phyloP scores from a whole-genome alignment of 2,888 invertebrate genomes.

The Aphelenchoides bicaudatus region DNA sequence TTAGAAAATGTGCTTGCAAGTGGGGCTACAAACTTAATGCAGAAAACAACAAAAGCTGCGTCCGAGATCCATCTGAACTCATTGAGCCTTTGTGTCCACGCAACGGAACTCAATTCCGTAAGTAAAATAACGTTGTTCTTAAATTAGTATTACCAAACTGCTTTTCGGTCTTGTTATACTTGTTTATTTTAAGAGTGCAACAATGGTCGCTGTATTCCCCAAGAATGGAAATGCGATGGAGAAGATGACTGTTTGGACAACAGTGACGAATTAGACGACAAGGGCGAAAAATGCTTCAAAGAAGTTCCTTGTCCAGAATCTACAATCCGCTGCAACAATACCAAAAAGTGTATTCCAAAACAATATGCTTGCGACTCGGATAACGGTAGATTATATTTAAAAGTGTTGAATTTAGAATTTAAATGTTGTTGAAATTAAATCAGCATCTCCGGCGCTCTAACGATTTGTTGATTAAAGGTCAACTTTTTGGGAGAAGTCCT shows the following conservation, averaged over 20 bases:
- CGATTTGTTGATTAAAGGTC: too few species aligned
- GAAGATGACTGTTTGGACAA: slow-evolving; percentile 88
- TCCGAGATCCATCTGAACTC: slow-evolving; percentile 44
- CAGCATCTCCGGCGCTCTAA: too few species aligned
- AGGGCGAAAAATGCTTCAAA: slow-evolving; percentile 49
- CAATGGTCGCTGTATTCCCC: slow-evolving; percentile 80
- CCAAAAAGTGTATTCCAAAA: slow-evolving; percentile 75
- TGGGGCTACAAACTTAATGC: slow-evolving; percentile 54
- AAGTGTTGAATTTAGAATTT: too few species aligned
- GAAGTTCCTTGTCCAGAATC: slow-evolving; percentile 54
- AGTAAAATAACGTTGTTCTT: slow-evolving; percentile 71
- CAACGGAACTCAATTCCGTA: slow-evolving; percentile 67
- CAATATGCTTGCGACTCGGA: too few species aligned
- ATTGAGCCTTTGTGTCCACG: slow-evolving; percentile 47
- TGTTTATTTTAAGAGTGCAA: too few species aligned
- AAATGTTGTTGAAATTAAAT: too few species aligned
- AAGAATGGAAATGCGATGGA: slow-evolving; percentile 59
- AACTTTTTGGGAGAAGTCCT: too few species aligned
- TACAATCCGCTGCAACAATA: slow-evolving; percentile 58
- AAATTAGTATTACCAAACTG: slow-evolving; percentile 4
- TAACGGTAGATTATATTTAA: too few species aligned
- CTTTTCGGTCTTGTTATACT: too few species aligned
- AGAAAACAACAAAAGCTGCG: slow-evolving; percentile 50
- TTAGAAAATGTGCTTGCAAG: slow-evolving; percentile 52
- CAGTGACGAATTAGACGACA: slow-evolving; percentile 74